phyloP scores from a whole-genome alignment of 2,888 invertebrate species.

The Hyles lineata region DNA sequence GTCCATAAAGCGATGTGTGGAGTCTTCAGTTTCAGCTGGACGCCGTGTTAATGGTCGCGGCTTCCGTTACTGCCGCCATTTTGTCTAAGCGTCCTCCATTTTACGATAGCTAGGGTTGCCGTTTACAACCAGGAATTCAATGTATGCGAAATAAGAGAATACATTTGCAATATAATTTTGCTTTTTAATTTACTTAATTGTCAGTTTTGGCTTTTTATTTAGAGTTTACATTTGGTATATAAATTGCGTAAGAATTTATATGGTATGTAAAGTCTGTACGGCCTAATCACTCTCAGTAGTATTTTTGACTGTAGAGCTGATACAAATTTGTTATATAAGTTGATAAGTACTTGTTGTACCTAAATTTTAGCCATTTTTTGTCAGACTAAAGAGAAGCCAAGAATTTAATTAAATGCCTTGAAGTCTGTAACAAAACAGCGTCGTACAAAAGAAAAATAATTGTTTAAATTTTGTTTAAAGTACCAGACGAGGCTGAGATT shows the following conservation, averaged over 20 bases:
- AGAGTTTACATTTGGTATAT: too few species aligned
- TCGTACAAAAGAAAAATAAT: constrained; percentile 1
- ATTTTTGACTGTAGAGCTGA: too few species aligned
- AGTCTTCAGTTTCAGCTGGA: constrained; percentile 9
- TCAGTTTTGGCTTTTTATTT: too few species aligned
- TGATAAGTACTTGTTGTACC: too few species aligned
- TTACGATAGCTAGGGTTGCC: constrained; percentile 14
- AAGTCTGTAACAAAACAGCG: constrained; percentile 1
- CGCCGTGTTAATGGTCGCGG: constrained; percentile 14
- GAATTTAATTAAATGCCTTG: constrained; percentile 5
- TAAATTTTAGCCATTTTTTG: neutral
- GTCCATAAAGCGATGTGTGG: constrained; percentile 46
- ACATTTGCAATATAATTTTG: constrained; percentile 9
- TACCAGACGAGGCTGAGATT: neutral
- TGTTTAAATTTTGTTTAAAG: neutral
- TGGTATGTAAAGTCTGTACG: too few species aligned
- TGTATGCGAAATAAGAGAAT: neutral
- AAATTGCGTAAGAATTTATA: too few species aligned
- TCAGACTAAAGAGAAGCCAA: neutral
- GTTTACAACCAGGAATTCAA: neutral
- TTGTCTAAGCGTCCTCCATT: constrained; percentile 10
- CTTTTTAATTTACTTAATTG: neutral
- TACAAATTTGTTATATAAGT: too few species aligned
- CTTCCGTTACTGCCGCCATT: constrained; percentile 15
- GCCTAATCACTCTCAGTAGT: too few species aligned